These are phyloP conservation scores for Danaus chrysippus DNA, from an alignment of 2,888 invertebrate genomes.

Conservation along the genomic window DNA sequence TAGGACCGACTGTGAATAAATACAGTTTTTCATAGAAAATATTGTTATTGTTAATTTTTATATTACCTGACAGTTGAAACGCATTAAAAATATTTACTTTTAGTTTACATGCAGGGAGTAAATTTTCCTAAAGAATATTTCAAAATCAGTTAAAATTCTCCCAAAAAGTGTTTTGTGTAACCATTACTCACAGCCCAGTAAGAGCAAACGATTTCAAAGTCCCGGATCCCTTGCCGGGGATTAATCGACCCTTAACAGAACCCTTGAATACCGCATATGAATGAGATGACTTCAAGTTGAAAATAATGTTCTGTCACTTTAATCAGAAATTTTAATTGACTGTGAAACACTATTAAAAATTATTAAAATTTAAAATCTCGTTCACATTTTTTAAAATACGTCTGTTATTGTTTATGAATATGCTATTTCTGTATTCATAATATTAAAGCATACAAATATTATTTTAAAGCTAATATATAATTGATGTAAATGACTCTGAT, in stretches of 20 bases:
- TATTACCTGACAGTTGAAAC: too few relatives aligned
- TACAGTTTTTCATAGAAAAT: constrained; percentile 1
- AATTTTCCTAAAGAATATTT: background rate
- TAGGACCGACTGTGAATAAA: constrained; percentile 1
- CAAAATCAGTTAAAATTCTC: background rate
- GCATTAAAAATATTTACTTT: too few relatives aligned
- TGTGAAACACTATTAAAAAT: too few relatives aligned
- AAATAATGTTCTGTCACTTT: background rate
- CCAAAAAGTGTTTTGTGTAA: constrained; percentile 3
- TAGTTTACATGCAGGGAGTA: too few relatives aligned
- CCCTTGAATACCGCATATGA: constrained; percentile 14
- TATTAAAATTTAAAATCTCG: too few relatives aligned
- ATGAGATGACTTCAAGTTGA: constrained; percentile 10
- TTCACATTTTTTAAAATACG: too few relatives aligned
- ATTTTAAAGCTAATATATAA: too few relatives aligned
- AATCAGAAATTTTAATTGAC: background rate
- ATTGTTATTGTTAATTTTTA: too few relatives aligned
- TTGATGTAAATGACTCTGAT: too few relatives aligned
- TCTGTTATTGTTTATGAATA: too few relatives aligned
- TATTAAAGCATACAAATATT: too few relatives aligned
- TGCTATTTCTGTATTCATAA: too few relatives aligned
- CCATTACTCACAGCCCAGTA: constrained; percentile 1
- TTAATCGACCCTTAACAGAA: constrained; percentile 6
- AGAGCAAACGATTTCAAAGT: background rate
- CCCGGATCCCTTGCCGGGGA: constrained; percentile 2